These are phyloP conservation scores for Euplagia quadripunctaria DNA, from an alignment of 2,888 invertebrate species.

Conservation along the genomic window DNA sequence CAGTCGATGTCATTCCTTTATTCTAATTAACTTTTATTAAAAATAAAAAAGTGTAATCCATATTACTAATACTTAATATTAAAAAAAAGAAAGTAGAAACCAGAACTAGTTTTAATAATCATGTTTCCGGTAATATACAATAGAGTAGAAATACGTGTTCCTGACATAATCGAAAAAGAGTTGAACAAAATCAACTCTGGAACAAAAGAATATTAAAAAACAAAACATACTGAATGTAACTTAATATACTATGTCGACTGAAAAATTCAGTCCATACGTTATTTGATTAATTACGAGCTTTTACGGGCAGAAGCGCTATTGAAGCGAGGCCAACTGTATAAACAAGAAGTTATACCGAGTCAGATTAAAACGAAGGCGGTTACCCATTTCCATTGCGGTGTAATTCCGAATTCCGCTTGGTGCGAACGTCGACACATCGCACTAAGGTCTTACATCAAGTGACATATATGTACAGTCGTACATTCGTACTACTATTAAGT, in stretches of 20 bases:
- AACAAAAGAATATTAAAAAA: neutral
- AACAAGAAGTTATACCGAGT: constrained; percentile 44
- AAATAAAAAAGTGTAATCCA: too few relatives aligned
- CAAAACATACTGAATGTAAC: neutral
- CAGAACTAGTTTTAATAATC: too few relatives aligned
- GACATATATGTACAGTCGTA: constrained; percentile 36
- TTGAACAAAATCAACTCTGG: too few relatives aligned
- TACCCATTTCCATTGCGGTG: constrained; percentile 58
- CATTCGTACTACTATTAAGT: constrained; percentile 63
- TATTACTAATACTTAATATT: too few relatives aligned
- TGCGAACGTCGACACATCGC: constrained; percentile 59
- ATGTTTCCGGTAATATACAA: too few relatives aligned
- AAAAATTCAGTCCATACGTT: constrained; percentile 11
- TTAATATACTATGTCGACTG: neutral
- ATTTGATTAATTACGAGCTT: constrained; percentile 37
- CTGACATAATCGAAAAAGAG: too few relatives aligned
- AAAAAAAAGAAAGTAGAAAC: too few relatives aligned
- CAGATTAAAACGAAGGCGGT: constrained; percentile 58
- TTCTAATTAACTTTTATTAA: too few relatives aligned
- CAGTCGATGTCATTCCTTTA: too few relatives aligned
- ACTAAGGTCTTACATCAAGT: constrained; percentile 58
- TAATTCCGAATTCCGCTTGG: constrained; percentile 65
- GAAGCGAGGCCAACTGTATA: constrained; percentile 32
- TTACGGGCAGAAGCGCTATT: constrained; percentile 22
- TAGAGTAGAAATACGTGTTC: too few relatives aligned